A percentile compares a stretch with the other conserved stretches of the same genome.
Conservation (phyloP, 2,888 invertebrate genomes). For the Torymus aiolomorphi region DNA sequence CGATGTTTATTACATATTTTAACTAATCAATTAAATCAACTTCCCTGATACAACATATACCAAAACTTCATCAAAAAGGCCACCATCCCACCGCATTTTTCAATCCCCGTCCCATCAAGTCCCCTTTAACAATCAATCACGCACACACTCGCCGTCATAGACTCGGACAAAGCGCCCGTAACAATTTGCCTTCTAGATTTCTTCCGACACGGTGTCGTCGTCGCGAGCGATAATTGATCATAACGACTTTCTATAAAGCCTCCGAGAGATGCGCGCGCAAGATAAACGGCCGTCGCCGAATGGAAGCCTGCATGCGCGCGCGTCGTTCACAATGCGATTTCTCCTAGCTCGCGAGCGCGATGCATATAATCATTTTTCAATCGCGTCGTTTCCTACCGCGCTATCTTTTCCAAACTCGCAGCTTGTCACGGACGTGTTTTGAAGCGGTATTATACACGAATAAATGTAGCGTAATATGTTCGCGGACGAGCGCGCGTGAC, state of each 20-base stretch:
- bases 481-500: no score
- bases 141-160: no score
- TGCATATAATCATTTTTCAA: conserved; percentile 51
- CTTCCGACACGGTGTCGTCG: conserved; percentile 25
- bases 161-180: neutral
- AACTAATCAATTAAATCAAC: no score
- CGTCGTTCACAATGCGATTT: conserved; percentile 29
- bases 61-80: no score
- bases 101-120: no score
- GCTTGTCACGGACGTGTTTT: no score
- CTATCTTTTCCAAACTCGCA: neutral
- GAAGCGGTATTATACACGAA: no score
- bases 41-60: no score
- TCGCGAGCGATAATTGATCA: conserved; percentile 48
- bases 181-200: conserved; percentile 48
- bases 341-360: conserved; percentile 6
- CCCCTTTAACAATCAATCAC: no score
- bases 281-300: conserved; percentile 42
- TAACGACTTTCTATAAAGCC: conserved; percentile 48
- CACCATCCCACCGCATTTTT: no score
- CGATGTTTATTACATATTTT: no score
- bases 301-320: conserved; percentile 20
- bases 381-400: conserved; percentile 4
- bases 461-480: no score
- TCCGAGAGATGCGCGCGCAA: conserved; percentile 28